Percentiles rank a stretch among this genome's conserved stretches.
phyloP scores from a whole-genome alignment of 2,888 invertebrate species.

The Drosophila vallismaia region DNA sequence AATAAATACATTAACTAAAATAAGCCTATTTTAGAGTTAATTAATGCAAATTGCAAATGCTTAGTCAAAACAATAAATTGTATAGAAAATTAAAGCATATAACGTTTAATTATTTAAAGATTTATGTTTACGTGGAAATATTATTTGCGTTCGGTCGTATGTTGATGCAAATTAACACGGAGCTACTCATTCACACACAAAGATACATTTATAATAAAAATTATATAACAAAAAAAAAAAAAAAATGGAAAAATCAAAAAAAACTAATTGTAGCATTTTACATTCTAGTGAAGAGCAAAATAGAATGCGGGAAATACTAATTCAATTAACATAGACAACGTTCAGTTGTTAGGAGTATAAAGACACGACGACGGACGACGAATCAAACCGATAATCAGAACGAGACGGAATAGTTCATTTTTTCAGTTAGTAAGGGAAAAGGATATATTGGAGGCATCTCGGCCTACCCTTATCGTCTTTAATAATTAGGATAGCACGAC shows the following conservation, averaged over 20 bases:
- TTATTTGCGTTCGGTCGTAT: conserved; percentile 45
- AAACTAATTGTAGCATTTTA: conserved; percentile 58
- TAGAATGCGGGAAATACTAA: not conserved
- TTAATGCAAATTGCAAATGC: conserved; percentile 75
- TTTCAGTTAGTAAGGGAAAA: not conserved
- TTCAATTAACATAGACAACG: conserved; percentile 1
- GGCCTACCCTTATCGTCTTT: conserved; percentile 1
- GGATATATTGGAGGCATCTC: not conserved
- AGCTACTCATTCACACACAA: conserved; percentile 29
- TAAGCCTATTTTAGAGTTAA: conserved; percentile 79
- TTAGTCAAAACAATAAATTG: conserved; percentile 73
- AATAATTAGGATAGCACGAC: conserved; percentile 1
- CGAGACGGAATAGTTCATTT: not conserved
- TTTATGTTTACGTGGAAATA: conserved; percentile 60
- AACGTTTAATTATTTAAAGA: conserved; percentile 73
- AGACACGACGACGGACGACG: not conserved
- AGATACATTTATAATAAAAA: conserved; percentile 34
- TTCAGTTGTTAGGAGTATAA: not conserved
- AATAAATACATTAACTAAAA: conserved; percentile 27
- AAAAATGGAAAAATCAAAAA: conserved; percentile 17
- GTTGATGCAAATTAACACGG: conserved; percentile 26
- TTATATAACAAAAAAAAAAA: conserved; percentile 29
- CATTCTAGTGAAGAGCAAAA: conserved; percentile 16
- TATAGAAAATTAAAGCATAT: conserved; percentile 73
- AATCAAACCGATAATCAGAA: not conserved